Conservation (phyloP, 2,113 vertebrate genomes). For the Cololabis saira region DNA sequence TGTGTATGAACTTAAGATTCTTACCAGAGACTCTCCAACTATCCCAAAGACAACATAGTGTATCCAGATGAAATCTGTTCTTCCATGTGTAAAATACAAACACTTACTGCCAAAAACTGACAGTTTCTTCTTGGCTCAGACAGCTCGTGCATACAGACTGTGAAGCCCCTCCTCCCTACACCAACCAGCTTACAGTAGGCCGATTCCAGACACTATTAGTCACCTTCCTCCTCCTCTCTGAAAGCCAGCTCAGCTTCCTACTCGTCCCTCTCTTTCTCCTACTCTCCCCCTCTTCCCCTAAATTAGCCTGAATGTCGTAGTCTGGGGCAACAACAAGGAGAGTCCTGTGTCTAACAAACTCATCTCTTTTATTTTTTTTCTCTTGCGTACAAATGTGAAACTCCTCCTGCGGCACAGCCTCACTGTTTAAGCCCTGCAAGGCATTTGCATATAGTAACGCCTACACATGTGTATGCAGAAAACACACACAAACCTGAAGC, state of each 20-base stretch:
- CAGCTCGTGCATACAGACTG: conserved; percentile 43
- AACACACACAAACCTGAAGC: background rate
- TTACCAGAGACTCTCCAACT: conserved; percentile 59
- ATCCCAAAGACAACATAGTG: conserved; percentile 60
- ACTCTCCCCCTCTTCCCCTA: conserved; percentile 75
- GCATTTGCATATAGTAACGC: conserved; percentile 28
- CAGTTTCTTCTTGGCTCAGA: conserved; percentile 10
- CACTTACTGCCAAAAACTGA: conserved; percentile 20
- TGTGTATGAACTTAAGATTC: conserved; percentile 23
- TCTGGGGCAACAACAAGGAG: conserved; percentile 69
- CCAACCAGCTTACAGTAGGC: conserved; percentile 45
- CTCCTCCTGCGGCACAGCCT: conserved; percentile 47
- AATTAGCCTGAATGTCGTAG: conserved; percentile 65
- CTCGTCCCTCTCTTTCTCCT: conserved; percentile 48
- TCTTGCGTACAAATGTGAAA: conserved; percentile 2
- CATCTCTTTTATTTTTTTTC: conserved; percentile 11
- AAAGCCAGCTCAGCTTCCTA: conserved; percentile 67
- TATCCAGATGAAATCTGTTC: conserved; percentile 41
- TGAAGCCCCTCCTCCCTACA: conserved; percentile 53
- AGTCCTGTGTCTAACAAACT: conserved; percentile 58
- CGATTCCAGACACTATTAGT: conserved; percentile 70
- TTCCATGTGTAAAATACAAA: conserved; percentile 47
- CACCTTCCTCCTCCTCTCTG: conserved; percentile 60
- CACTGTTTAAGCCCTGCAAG: conserved; percentile 3
- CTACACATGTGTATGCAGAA: conserved; percentile 10